phyloP scores from a whole-genome alignment of 2,113 vertebrate species.

The Bothrops jararaca region DNA sequence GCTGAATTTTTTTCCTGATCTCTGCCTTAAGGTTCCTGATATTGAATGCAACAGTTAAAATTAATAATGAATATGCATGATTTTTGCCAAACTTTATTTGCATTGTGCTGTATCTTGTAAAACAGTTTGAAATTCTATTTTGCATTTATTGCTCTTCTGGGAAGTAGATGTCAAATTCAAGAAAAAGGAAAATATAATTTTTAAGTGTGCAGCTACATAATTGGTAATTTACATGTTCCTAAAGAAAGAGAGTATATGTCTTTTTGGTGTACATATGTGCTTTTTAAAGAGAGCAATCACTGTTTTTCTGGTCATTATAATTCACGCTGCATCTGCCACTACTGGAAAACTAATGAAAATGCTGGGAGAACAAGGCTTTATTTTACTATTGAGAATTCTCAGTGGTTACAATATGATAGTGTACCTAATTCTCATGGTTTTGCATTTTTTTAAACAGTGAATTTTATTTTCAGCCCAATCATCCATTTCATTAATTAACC shows the following conservation, averaged over 20 bases:
- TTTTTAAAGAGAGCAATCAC: conserved; percentile 64
- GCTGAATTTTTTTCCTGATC: conserved; percentile 25
- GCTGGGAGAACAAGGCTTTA: conserved; percentile 71
- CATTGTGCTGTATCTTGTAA: conserved; percentile 34
- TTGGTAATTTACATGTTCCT: conserved; percentile 51
- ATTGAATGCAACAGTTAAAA: conserved; percentile 33
- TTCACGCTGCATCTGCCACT: conserved; percentile 69
- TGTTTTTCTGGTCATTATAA: conserved; percentile 74
- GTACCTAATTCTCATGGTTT: conserved; percentile 71
- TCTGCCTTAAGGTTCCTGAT: conserved; percentile 23
- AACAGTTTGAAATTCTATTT: conserved; percentile 45
- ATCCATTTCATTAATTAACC: conserved; percentile 71
- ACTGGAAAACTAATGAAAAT: conserved; percentile 81
- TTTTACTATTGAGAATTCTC: conserved; percentile 79
- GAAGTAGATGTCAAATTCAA: conserved; percentile 31
- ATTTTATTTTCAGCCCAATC: conserved; percentile 73
- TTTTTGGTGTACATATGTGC: conserved; percentile 26
- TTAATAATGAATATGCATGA: conserved; percentile 7
- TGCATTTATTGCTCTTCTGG: conserved; percentile 35
- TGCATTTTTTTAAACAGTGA: conserved; percentile 58
- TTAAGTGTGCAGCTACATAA: conserved; percentile 45
- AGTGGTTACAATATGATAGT: conserved; percentile 69
- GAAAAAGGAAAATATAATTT: conserved; percentile 44
- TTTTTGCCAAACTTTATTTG: conserved; percentile 38
- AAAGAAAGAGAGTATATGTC: conserved; percentile 51